These are phyloP conservation scores for Pygmarrhopalites habei DNA, from an alignment of 1,140 invertebrate genomes.

Conservation along the genomic window DNA sequence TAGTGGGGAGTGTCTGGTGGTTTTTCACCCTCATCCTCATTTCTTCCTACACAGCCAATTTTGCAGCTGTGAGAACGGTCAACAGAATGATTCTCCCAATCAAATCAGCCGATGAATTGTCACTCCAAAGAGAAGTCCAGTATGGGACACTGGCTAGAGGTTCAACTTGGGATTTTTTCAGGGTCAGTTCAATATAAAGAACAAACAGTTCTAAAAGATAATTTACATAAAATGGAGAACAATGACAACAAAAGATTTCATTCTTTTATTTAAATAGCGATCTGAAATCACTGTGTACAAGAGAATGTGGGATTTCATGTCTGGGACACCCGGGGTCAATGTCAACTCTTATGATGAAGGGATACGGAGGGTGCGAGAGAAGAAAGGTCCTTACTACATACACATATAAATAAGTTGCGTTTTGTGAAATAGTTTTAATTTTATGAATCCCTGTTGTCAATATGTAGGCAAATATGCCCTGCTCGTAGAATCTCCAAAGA, in stretches of 20 bases:
- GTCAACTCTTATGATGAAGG: constrained; percentile 50
- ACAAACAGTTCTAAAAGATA: too few species aligned
- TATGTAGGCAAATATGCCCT: constrained; percentile 54
- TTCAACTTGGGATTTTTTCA: constrained; percentile 57
- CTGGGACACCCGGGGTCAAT: constrained; percentile 47
- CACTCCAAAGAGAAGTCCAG: constrained; percentile 57
- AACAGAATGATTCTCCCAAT: constrained; percentile 56
- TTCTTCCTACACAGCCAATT: constrained; percentile 61
- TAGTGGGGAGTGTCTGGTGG: constrained; percentile 62
- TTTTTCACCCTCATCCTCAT: constrained; percentile 65
- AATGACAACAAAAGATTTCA: too few species aligned
- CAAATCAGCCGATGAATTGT: constrained; percentile 57
- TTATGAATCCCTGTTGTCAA: too few species aligned
- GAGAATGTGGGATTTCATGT: constrained; percentile 55
- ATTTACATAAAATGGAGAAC: too few species aligned
- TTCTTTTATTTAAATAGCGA: constrained; percentile 47
- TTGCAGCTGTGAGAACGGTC: constrained; percentile 50
- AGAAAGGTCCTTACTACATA: constrained; percentile 46
- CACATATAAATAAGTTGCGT: not conserved
- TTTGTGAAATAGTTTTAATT: not conserved
- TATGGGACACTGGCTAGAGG: constrained; percentile 56
- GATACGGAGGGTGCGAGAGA: constrained; percentile 49
- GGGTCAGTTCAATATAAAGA: constrained; percentile 45
- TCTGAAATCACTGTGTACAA: constrained; percentile 56
- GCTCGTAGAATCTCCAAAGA: constrained; percentile 57